Percentiles rank a stretch among this genome's conserved stretches.
Conservation (phyloP, 2,113 vertebrate species). For the Corythornis cristatus region DNA sequence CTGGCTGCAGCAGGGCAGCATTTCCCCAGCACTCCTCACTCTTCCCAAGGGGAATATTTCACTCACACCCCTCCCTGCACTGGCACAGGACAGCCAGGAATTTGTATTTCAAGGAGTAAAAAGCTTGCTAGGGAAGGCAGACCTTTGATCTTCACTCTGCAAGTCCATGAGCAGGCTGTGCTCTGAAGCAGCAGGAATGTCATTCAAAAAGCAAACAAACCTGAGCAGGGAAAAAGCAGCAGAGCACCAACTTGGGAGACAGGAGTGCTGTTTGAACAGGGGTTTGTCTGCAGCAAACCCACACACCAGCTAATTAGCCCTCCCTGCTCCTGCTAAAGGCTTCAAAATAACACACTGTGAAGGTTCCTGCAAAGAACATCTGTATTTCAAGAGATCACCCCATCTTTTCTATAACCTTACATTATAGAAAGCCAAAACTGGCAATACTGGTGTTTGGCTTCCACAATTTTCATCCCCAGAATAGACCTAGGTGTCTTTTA, state of each 20-base stretch:
- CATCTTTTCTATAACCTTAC: neutral
- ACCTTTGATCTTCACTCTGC: slow-evolving; percentile 48
- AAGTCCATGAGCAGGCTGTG: neutral
- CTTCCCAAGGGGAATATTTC: slow-evolving; percentile 67
- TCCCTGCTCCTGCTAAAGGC: accelerated
- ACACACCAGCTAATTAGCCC: accelerated
- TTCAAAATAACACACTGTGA: neutral
- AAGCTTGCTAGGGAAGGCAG: neutral
- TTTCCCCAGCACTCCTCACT: slow-evolving; percentile 62
- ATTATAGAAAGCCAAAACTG: neutral
- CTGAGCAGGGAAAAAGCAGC: accelerated
- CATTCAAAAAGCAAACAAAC: neutral
- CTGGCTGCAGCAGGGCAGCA: slow-evolving; percentile 63
- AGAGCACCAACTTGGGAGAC: neutral
- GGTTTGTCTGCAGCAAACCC: neutral
- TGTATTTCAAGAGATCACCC: neutral
- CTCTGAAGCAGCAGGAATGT: neutral
- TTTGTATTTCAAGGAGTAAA: slow-evolving; percentile 42
- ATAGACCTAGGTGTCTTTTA: neutral
- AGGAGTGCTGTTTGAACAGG: accelerated
- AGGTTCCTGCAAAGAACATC: neutral
- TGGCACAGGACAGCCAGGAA: slow-evolving; percentile 52
- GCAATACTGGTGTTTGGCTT: neutral
- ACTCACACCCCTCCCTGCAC: slow-evolving; percentile 67
- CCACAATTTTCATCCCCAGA: neutral